Conservation (phyloP, 2,113 vertebrate species). For the Trematocara marginatum region DNA sequence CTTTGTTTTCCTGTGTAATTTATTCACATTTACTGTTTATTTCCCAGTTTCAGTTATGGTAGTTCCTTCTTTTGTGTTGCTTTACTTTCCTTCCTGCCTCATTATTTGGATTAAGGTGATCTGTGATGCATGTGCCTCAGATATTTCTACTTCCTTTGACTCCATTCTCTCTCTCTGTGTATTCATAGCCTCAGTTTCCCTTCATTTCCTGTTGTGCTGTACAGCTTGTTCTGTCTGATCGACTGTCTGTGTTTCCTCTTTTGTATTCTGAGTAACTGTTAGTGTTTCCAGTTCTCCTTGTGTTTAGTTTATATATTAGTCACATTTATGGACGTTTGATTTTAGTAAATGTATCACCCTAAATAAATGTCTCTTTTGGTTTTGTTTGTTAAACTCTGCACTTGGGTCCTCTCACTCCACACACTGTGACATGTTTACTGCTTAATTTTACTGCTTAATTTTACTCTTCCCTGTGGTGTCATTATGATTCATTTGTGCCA, state of each 20-base stretch:
- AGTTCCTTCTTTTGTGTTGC: not conserved
- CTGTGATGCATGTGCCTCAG: accelerated
- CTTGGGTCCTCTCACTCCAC: no score
- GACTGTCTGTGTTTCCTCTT: not conserved
- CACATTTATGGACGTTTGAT: not conserved
- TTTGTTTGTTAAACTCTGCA: not conserved
- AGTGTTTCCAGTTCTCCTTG: not conserved
- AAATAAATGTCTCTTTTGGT: accelerated
- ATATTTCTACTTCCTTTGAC: not conserved
- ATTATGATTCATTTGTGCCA: not conserved
- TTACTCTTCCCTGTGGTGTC: not conserved
- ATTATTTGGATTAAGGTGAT: not conserved
- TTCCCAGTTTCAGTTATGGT: accelerated
- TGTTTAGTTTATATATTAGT: not conserved
- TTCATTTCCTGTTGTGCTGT: not conserved
- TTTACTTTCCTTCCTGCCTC: not conserved
- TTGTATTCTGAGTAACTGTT: not conserved
- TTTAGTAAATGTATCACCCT: not conserved
- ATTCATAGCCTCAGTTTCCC: not conserved
- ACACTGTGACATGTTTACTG: not conserved
- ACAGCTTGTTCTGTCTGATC: not conserved
- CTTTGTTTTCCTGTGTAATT: not conserved
- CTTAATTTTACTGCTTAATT: not conserved
- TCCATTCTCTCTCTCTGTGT: not conserved
- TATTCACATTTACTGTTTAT: not conserved